Conservation (phyloP, 2,113 vertebrate genomes). For the Anhinga anhinga region DNA sequence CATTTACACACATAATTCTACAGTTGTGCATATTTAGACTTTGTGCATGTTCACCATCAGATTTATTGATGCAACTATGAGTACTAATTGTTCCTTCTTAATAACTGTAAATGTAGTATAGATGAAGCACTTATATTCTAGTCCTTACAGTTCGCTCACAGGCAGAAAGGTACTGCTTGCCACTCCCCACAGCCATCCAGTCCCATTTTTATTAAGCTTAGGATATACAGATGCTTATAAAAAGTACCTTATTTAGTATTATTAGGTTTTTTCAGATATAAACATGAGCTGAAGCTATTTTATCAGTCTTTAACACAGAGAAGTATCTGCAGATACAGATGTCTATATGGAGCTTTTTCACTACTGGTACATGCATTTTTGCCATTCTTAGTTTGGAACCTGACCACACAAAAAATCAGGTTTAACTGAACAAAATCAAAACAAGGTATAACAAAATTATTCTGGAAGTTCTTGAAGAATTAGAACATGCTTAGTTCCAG, state of each 20-base stretch:
- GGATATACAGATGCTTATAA: neutral
- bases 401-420: neutral
- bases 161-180: neutral
- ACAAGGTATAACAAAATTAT: neutral
- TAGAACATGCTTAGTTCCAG: neutral
- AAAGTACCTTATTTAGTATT: neutral
- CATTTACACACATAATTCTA: neutral
- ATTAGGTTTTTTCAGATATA: neutral
- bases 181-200: neutral
- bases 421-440: neutral
- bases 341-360: neutral
- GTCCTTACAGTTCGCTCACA: neutral
- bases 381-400: neutral
- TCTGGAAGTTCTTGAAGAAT: neutral
- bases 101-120: neutral
- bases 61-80: neutral
- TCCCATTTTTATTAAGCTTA: neutral
- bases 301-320: neutral
- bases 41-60: neutral
- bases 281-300: neutral
- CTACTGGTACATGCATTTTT: neutral
- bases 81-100: neutral
- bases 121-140: neutral
- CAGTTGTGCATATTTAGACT: neutral
- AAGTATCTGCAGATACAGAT: neutral